Conservation (phyloP, 1,140 invertebrate genomes). For the Zelostemma sp. region DNA sequence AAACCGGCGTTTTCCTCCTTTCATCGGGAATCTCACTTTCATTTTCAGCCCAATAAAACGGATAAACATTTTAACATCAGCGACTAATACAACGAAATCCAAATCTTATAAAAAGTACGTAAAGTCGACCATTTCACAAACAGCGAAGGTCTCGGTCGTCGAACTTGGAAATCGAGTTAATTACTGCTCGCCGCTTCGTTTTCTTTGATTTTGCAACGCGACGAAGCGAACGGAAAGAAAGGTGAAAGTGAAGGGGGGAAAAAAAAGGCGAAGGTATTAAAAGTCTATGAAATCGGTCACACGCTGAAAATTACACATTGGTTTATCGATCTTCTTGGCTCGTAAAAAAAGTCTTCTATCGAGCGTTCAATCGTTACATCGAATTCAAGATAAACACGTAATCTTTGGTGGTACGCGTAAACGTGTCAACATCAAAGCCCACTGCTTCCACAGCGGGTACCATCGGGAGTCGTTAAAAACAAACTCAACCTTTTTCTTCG, state of each 20-base stretch:
- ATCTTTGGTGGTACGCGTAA: no score
- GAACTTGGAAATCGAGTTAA: conserved; percentile 50
- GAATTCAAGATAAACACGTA: no score
- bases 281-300: no score
- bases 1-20: no score
- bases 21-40: no score
- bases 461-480: conserved; percentile 12
- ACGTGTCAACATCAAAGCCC: no score
- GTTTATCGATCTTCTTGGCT: no score
- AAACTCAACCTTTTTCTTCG: conserved; percentile 9
- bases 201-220: conserved; percentile 47
- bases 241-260: conserved; percentile 56
- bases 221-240: conserved; percentile 50
- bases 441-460: background rate
- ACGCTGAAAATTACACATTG: no score
- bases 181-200: conserved; percentile 38
- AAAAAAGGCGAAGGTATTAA: conserved; percentile 5
- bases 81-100: conserved; percentile 20
- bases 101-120: conserved; percentile 15
- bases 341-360: no score
- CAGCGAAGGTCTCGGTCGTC: conserved; percentile 51
- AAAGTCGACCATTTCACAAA: conserved; percentile 31
- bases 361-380: no score
- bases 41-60: no score
- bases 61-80: no score